Evolutionary conservation across 2,888 invertebrate species (phyloP).

Genomic region (Campoplex capitator): DNA sequence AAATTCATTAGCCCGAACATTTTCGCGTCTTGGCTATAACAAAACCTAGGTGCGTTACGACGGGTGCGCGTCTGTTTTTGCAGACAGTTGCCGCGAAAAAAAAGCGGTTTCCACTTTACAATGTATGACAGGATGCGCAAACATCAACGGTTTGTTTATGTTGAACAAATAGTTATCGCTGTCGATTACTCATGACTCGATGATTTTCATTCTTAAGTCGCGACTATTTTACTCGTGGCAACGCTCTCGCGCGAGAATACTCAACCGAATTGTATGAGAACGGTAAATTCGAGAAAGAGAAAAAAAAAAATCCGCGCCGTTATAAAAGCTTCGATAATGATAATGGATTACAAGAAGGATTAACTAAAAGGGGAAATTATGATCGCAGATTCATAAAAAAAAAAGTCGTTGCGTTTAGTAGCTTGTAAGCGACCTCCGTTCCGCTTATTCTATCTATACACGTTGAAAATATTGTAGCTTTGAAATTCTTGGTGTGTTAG

Average conservation of each 20-base stretch:
- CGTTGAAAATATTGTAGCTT: constrained; percentile 65
- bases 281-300: background rate
- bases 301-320: background rate
- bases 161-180: constrained; percentile 49
- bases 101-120: background rate
- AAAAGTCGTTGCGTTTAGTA: constrained; percentile 77
- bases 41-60: constrained; percentile 10
- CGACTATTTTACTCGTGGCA: background rate
- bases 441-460: constrained; percentile 34
- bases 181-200: constrained; percentile 45
- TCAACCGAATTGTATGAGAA: background rate
- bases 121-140: constrained; percentile 33
- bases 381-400: constrained; percentile 69
- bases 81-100: constrained; percentile 10
- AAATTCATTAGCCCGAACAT: constrained; percentile 26
- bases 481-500: constrained; percentile 39
- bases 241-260: background rate
- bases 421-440: constrained; percentile 80
- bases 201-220: constrained; percentile 5
- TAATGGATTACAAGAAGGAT: constrained; percentile 58
- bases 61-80: constrained; percentile 22
- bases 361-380: constrained; percentile 78
- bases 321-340: too few species aligned
- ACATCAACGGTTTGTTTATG: constrained; percentile 42
- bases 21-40: constrained; percentile 7